Percentiles rank a stretch among this genome's conserved stretches.
phyloP scores from a whole-genome alignment of 1,140 invertebrate genomes.

The Bombus pyrosoma region DNA sequence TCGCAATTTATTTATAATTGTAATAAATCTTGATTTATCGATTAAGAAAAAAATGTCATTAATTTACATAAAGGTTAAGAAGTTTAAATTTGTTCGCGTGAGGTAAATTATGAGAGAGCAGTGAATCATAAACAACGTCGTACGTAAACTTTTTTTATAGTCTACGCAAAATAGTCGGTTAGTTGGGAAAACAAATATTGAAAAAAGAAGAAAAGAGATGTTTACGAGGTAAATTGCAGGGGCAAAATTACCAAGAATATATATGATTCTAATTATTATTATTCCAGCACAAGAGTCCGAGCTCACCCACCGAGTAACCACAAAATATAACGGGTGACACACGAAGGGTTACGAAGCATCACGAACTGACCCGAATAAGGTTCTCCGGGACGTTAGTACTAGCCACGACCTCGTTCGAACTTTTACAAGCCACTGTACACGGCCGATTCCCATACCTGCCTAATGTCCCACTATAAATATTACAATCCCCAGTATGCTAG shows the following conservation, averaged over 20 bases:
- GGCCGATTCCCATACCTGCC: slow-evolving; percentile 47
- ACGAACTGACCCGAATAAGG: slow-evolving; percentile 64
- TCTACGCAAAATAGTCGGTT: not conserved
- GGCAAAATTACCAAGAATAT: not conserved
- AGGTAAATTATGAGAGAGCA: not conserved
- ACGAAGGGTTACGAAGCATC: slow-evolving; percentile 53
- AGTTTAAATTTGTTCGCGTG: not conserved
- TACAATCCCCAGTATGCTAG: slow-evolving; percentile 39
- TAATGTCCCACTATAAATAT: slow-evolving; percentile 70
- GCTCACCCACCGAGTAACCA: slow-evolving; percentile 31
- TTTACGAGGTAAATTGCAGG: not conserved
- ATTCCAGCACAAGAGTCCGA: not conserved
- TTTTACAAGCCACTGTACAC: slow-evolving; percentile 57
- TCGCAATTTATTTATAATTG: not conserved
- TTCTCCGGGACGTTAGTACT: slow-evolving; percentile 33
- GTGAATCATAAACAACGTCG: not conserved
- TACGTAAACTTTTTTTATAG: not conserved
- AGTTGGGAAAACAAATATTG: not conserved
- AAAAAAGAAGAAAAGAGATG: not conserved
- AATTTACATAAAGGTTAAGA: not conserved
- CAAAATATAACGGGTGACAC: slow-evolving; percentile 46
- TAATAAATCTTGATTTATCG: not conserved
- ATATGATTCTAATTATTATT: slow-evolving; percentile 6
- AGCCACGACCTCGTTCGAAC: slow-evolving; percentile 54
- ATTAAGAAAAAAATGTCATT: slow-evolving; percentile 3